These are phyloP conservation scores for Morus bassanus DNA, from an alignment of 2,797 vertebrate genomes.

Conservation along the genomic window DNA sequence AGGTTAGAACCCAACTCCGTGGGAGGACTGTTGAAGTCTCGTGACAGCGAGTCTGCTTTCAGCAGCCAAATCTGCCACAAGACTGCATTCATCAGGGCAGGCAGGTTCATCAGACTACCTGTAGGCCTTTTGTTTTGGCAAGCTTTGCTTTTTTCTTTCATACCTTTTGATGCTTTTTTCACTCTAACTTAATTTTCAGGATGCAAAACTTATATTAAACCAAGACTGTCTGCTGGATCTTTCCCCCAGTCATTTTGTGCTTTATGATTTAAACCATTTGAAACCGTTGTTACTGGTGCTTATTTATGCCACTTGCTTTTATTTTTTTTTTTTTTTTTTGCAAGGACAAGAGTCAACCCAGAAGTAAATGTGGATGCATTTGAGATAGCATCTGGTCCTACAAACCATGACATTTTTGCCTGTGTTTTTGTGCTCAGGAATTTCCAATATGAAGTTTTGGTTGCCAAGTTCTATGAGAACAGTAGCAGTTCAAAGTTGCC, in stretches of 20 bases:
- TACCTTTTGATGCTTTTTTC: background rate
- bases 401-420: background rate
- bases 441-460: background rate
- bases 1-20: rapidly evolving
- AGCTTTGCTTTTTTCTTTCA: background rate
- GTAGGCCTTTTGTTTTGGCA: background rate
- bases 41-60: rapidly evolving
- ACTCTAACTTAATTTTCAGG: background rate
- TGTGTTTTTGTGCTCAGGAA: background rate
- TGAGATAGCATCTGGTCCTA: background rate
- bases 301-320: background rate
- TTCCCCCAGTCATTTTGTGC: background rate
- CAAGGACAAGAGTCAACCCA: background rate
- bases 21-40: background rate
- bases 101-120: background rate
- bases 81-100: background rate
- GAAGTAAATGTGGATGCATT: background rate
- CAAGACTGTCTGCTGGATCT: background rate
- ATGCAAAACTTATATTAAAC: background rate
- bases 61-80: background rate
- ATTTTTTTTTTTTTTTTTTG: no score
- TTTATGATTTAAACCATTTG: background rate
- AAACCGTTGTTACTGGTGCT: background rate
- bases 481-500: background rate
- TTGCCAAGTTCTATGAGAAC: background rate